Base-by-base conservation (phyloP, 2,888 invertebrate species). In the Heterodera filipjevi region DNA sequence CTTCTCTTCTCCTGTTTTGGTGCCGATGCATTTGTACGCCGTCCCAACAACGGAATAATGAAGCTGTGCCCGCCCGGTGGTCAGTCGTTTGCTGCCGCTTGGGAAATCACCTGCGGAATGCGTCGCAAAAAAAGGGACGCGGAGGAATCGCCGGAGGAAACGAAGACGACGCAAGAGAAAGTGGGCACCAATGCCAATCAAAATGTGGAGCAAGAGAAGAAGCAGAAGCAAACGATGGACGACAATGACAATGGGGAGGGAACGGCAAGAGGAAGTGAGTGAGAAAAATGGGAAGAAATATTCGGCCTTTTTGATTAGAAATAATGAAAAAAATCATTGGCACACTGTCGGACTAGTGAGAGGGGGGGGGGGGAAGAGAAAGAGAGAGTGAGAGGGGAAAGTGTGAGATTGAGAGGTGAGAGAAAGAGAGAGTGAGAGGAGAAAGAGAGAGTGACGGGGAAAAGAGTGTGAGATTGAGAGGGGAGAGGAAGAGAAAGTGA, bases 21-120 rank as follows among this genome's bases (percentile, higher is more conserved):
- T 33, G 68, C 33, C 68, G 27, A 59, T 30, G 59, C 68, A 66
- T 75, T 59, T 66, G 66, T 32, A 19, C 68, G 30, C 3, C 75
- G 30, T 75, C 75, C 39, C 39, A 64, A 78, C 59, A 39, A 35
- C 27, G 79, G 79, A 39, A 32, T 79, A 16, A 77, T 82, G 64
- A 81, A 82, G 68, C 68, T 82, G 75, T 82, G 82, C 72, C 82
- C 82, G 6, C 82, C 82, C 2, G 82, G 82, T 27, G 82, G 82
- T 32, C 84, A 82, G 33, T 77, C 83, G 10, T 82, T 82, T 35
- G 84, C 82, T 1, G 82, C 77, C 46, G 82, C 82, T 19, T 82
- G 82, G 82, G 84, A 82, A 59, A 73, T 82, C 49, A 84, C 82
- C n/a, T 82, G 82, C 64, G 82, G 83, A 70, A 82, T 82, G 82